Conservation (phyloP, 2,888 invertebrate species). For the Fragum sueziense region DNA sequence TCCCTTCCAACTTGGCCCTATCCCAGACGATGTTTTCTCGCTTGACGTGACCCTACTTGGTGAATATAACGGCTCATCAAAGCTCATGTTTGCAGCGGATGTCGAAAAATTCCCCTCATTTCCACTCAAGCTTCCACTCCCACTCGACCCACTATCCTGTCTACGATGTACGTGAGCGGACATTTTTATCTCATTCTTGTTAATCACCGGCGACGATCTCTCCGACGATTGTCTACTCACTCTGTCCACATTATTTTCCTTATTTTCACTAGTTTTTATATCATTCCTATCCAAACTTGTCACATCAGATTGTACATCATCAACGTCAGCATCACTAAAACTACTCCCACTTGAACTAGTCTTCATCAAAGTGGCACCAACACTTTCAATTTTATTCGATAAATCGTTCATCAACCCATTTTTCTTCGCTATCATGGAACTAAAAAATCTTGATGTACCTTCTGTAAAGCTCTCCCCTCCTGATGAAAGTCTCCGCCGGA, state of each 20-base stretch:
- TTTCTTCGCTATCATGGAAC: constrained; percentile 78
- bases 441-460: constrained; percentile 78
- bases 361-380: constrained; percentile 66
- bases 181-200: not conserved
- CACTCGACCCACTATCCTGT: constrained; percentile 44
- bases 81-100: constrained; percentile 70
- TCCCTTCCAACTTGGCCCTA: constrained; percentile 51
- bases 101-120: constrained; percentile 54
- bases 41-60: constrained; percentile 53
- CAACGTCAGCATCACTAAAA: constrained; percentile 61
- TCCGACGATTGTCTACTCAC: not conserved
- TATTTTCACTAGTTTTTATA: constrained; percentile 27
- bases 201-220: not conserved
- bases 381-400: constrained; percentile 78
- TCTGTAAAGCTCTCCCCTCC: constrained; percentile 70
- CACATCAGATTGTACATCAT: constrained; percentile 10
- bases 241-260: constrained; percentile 32
- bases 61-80: constrained; percentile 74
- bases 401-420: constrained; percentile 79
- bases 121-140: constrained; percentile 39
- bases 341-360: constrained; percentile 66
- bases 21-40: constrained; percentile 34
- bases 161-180: not conserved
- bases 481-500: constrained; percentile 55
- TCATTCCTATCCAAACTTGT: not conserved